These are phyloP conservation scores for Prionailurus viverrinus DNA, from an alignment of 2,113 vertebrate genomes.

Conservation along the genomic window DNA sequence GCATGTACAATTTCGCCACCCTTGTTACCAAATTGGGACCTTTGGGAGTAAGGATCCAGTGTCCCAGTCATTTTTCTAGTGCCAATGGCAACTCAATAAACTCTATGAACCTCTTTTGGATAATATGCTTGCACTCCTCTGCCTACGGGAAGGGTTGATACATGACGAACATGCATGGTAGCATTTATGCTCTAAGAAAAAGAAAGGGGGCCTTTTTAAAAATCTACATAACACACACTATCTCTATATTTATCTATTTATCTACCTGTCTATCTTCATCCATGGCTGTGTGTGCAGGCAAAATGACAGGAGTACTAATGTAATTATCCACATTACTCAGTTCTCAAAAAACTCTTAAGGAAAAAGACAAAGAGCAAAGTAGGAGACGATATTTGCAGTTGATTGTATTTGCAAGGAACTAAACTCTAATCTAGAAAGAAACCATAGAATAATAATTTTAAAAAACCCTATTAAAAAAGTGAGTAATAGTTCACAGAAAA, in stretches of 20 bases:
- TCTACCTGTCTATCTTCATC: neutral
- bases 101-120: neutral
- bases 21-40: neutral
- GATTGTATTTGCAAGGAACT: constrained; percentile 38
- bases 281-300: neutral
- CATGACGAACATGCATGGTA: neutral
- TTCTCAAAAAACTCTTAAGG: constrained; percentile 26
- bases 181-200: neutral
- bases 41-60: neutral
- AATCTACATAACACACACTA: neutral
- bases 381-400: neutral
- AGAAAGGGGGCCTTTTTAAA: neutral
- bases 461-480: constrained; percentile 54
- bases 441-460: neutral
- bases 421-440: constrained; percentile 36
- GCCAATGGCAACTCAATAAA: neutral
- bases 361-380: constrained; percentile 24
- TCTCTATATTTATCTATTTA: neutral
- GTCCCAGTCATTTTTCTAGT: neutral
- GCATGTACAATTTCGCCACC: neutral
- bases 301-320: neutral
- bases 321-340: neutral
- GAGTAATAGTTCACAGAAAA: constrained; percentile 71
- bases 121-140: neutral
- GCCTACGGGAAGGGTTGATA: neutral